Conservation (phyloP, 2,888 invertebrate species). For the Apotomis turbidana region DNA sequence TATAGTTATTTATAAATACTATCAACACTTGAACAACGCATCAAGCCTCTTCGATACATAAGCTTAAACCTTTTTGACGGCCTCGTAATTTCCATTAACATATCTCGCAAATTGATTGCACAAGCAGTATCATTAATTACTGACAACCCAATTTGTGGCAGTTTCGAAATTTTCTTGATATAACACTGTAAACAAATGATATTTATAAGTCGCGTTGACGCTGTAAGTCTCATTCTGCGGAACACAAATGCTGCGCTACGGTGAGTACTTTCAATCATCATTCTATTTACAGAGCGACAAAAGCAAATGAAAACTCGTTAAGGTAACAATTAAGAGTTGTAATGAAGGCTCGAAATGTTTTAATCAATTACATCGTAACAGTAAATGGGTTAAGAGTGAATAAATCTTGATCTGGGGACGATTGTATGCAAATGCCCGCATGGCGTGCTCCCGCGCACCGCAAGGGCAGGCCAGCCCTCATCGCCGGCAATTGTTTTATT, state of each 20-base stretch:
- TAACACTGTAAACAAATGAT: slow-evolving; percentile 1
- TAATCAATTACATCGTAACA: slow-evolving; percentile 42
- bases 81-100: background rate
- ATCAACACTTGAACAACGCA: background rate
- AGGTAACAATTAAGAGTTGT: slow-evolving; percentile 28
- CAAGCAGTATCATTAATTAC: slow-evolving; percentile 10
- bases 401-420: slow-evolving; percentile 55
- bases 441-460: slow-evolving; percentile 60
- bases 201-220: background rate
- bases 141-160: background rate
- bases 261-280: background rate
- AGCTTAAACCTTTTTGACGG: background rate
- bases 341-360: slow-evolving; percentile 28
- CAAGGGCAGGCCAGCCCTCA: slow-evolving; percentile 45
- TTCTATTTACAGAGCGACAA: slow-evolving; percentile 2
- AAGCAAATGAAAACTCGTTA: slow-evolving; percentile 27
- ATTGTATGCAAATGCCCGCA: slow-evolving; percentile 77
- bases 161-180: slow-evolving; percentile 1
- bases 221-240: background rate
- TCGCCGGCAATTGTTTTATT: slow-evolving; percentile 40
- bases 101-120: slow-evolving; percentile 14
- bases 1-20: slow-evolving; percentile 23
- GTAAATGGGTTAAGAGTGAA: slow-evolving; percentile 61
- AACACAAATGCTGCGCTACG: background rate
- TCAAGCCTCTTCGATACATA: background rate